phyloP scores from a whole-genome alignment of 1,140 invertebrate genomes.

The Pachypeltis micranthus region DNA sequence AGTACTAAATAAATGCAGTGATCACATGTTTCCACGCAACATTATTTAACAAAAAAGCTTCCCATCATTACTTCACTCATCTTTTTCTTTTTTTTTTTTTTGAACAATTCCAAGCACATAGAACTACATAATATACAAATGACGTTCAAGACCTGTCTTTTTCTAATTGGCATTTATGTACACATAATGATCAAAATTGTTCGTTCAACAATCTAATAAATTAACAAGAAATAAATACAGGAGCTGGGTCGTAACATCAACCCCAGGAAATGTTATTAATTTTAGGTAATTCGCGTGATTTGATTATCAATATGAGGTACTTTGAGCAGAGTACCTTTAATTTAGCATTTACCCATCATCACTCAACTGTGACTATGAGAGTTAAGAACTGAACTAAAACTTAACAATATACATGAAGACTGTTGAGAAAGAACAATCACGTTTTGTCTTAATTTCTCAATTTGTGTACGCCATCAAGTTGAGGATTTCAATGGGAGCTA shows the following conservation, averaged over 20 bases:
- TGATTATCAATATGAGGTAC: too few relatives aligned
- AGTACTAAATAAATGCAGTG: constrained; percentile 16
- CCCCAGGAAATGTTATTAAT: constrained; percentile 3
- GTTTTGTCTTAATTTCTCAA: background rate
- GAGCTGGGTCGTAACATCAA: background rate
- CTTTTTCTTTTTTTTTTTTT: too few relatives aligned
- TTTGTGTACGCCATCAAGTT: background rate
- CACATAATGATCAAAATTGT: background rate
- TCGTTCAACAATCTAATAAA: background rate
- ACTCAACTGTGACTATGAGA: too few relatives aligned
- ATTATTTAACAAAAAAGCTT: constrained; percentile 4
- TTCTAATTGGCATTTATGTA: background rate
- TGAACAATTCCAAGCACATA: background rate
- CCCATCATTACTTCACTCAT: too few relatives aligned
- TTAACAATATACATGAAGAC: too few relatives aligned
- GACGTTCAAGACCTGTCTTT: background rate
- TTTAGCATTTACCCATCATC: too few relatives aligned
- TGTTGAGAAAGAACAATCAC: background rate
- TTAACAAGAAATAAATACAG: background rate
- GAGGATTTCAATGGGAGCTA: too few relatives aligned
- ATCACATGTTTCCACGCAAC: constrained; percentile 15
- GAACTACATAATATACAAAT: background rate
- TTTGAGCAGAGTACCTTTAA: too few relatives aligned
- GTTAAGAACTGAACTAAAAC: too few relatives aligned
- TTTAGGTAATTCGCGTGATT: too few relatives aligned